Conservation (phyloP, 2,888 invertebrate genomes). For the Spisula solida region DNA sequence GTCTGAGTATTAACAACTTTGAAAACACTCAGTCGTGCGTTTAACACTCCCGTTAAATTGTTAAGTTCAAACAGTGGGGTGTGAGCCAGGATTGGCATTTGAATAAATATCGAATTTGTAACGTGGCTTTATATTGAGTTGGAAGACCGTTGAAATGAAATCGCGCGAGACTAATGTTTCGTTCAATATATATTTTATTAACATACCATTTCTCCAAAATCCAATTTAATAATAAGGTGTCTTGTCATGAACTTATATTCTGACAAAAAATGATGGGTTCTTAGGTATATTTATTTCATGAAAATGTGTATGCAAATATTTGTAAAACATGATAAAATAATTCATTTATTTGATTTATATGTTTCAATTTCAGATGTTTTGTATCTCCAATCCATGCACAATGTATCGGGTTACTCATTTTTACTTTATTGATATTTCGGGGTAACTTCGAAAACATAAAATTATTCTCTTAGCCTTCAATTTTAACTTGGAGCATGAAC, state of each 20-base stretch:
- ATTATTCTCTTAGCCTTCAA: too few species aligned
- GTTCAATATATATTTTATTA: neutral
- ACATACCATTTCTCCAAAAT: neutral
- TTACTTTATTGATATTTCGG: too few species aligned
- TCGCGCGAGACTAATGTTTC: neutral
- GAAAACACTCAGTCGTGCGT: neutral
- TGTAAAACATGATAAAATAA: too few species aligned
- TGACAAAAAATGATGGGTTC: neutral
- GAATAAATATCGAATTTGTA: neutral
- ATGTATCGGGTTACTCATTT: too few species aligned
- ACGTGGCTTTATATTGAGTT: neutral
- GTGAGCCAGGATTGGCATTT: neutral
- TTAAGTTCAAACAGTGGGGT: neutral
- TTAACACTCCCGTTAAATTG: neutral
- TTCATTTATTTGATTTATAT: too few species aligned
- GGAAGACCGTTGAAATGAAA: neutral
- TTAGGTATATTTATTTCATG: too few species aligned
- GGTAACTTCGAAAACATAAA: too few species aligned
- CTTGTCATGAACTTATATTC: neutral
- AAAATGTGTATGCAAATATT: too few species aligned
- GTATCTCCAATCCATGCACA: too few species aligned
- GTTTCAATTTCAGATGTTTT: too few species aligned
- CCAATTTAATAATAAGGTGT: neutral
- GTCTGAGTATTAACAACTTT: neutral
- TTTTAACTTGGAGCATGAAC: too few species aligned